Conservation (phyloP, 2,888 invertebrate species). For the Cerastoderma edule region DNA sequence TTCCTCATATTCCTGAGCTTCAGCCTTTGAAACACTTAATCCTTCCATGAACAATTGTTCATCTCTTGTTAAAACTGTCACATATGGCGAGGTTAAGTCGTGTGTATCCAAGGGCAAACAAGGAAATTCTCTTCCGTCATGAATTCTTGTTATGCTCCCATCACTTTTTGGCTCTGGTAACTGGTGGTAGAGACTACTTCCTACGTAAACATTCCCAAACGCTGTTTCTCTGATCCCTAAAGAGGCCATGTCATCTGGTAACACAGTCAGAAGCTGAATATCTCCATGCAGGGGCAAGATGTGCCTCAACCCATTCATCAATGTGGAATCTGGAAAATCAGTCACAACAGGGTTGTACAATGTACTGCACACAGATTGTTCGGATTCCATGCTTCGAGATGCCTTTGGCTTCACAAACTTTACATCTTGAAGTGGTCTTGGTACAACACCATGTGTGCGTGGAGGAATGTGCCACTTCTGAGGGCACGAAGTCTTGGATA, state of each 20-base stretch:
- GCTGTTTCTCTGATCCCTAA: not conserved
- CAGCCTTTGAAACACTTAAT: not conserved
- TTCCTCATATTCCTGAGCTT: conserved; percentile 19
- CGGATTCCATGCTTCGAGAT: not conserved
- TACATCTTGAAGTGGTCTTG: not conserved
- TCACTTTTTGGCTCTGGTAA: conserved; percentile 29
- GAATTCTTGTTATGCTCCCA: conserved; percentile 14
- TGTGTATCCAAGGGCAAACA: conserved; percentile 11
- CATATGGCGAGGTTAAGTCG: conserved; percentile 7
- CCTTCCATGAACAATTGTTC: conserved; percentile 24
- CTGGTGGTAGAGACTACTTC: conserved; percentile 22
- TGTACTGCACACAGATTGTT: conserved; percentile 35
- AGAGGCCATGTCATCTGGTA: conserved; percentile 3
- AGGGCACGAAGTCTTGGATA: conserved; percentile 28
- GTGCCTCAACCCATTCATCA: conserved; percentile 7
- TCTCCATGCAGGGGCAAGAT: conserved; percentile 13
- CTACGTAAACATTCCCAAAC: conserved; percentile 18
- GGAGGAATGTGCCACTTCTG: conserved; percentile 28
- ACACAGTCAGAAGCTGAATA: conserved; percentile 15
- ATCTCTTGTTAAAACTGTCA: conserved; percentile 1
- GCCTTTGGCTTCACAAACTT: conserved; percentile 20
- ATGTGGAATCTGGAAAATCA: conserved; percentile 15
- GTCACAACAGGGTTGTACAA: conserved; percentile 22
- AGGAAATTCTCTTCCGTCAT: conserved; percentile 23
- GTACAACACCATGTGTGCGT: not conserved